Base-by-base conservation (phyloP, 2,797 vertebrate genomes). In the Apogon hyalosoma region DNA sequence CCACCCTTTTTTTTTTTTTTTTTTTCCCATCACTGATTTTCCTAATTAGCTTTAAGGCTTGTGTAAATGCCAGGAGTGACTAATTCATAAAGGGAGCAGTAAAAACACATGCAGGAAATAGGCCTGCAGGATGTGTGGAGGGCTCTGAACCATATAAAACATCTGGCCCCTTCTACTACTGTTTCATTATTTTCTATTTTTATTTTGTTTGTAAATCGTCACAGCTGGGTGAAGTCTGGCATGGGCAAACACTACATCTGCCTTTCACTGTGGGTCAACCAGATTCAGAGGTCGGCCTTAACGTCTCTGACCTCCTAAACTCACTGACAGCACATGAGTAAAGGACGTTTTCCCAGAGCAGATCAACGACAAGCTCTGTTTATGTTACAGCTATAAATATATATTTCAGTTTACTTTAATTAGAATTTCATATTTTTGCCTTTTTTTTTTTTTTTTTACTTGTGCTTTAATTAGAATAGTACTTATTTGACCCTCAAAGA, bases 21-120 rank as follows among this genome's bases (percentile, higher is more conserved):
- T 68, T 40, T 28, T 4, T 28, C 24, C 66, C 48, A 59, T 54
- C 19, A 16, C 49, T 45, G 45, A 69, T 66, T 81, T 72, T 73
- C 59, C 52, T 58, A 84, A 87, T 83, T 74, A 82, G 51, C 67
- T 63, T 62, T 38, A 47, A 71, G 46, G 55, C 39, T 64, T 67
- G 50, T 60, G 28, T 48, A 56, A 63, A 59, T 67, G 78, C 77
- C 84, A 88, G 46, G 62, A 75, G 55, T 79, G 84, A 85, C 64
- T 78, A 75, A 79, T 81, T 82, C 75, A 63, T 66, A 15, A 41
- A 53, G 68, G 52, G 63, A 66, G 48, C 13, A 72, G 66, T 80
- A 72, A 54, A 62, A 48, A 38, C 51, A 63, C 33, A 39, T 8
- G 24, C 43, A 76, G 59, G 57, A 77, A 82, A 75, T 13, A 59